Evolutionary conservation across 2,113 vertebrate species (phyloP), one percentile per base, ranked within the genome.

Genomic region (Rhynchomys soricoides): DNA sequence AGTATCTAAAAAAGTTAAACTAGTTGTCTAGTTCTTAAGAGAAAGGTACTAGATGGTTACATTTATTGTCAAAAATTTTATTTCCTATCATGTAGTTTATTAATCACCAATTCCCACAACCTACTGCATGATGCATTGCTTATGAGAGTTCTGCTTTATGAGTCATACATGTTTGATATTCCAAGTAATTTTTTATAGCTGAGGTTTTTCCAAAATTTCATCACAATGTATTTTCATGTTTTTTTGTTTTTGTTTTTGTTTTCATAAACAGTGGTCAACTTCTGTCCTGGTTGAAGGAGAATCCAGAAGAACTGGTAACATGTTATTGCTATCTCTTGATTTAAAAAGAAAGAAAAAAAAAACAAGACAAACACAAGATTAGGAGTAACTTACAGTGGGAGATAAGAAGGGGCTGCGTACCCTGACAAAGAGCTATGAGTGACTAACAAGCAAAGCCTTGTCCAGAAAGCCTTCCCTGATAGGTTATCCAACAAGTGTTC

Each of bases 91-190:
- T 66, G 16, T 37, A 52, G 19, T 95, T 31, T 48, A 19, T 66
- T 94, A 64, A 62, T 92, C 29, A 37, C 26, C 40, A 75, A 5
- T 17, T 77, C 26, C n/a, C 86, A 85, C 52, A 81, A 37, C 43
- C 71, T n/a, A 57, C 89, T 93, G 73, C 59, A 93, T 78, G 89
- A 86, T 59, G n/a, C 9, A 78, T 10, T 87, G 3, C 29, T 92
- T 75, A 92, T 93, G 79, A 92, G 48, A 88, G 12, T 74, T 91
- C 90, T 95, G 43, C 43, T 57, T 71, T 77, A 26, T 95, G 95
- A 96, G 40, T 95, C 93, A 96, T 45, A 95, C 16, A 21, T 86
- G 81, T 96, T 95, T 95, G 89, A 78, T 82, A 91, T 77, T 86
- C 86, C 86, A 94, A 82, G 19, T 96, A 52, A 43, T 95, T 94